Conservation (phyloP, 2,888 invertebrate genomes). For the Drosophila macrothrix region DNA sequence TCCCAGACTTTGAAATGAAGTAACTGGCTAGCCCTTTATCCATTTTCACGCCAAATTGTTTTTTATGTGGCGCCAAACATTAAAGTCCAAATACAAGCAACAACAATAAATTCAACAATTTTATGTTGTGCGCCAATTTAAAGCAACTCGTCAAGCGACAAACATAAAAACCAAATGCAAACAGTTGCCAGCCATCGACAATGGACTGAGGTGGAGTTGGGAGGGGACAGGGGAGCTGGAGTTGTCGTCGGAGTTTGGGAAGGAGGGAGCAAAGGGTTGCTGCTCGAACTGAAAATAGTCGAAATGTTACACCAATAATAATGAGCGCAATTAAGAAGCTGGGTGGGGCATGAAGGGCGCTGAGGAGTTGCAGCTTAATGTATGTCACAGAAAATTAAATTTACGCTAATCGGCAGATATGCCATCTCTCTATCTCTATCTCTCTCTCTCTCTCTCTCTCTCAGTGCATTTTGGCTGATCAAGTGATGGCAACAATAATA, state of each 20-base stretch:
- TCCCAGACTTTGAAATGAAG: neutral
- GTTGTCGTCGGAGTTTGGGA: neutral
- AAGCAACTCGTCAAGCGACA: conserved; percentile 39
- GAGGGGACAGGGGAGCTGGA: neutral
- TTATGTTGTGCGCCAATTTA: conserved; percentile 64
- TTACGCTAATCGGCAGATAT: conserved; percentile 66
- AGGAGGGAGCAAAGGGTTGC: conserved; percentile 27
- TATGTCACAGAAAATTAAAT: conserved; percentile 78
- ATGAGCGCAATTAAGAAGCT: conserved; percentile 71
- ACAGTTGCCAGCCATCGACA: conserved; percentile 45
- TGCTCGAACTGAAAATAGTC: conserved; percentile 29
- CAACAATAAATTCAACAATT: conserved; percentile 46
- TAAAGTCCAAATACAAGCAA: conserved; percentile 44
- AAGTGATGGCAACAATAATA: conserved; percentile 15
- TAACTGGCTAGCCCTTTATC: neutral
- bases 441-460: neutral
- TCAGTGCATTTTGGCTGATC: neutral
- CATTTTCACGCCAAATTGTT: conserved; percentile 66
- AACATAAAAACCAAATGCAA: conserved; percentile 74
- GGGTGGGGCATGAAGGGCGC: neutral
- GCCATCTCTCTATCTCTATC: neutral
- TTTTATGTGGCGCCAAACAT: conserved; percentile 70
- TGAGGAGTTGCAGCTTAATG: conserved; percentile 67
- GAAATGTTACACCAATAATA: conserved; percentile 72
- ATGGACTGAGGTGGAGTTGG: neutral